Conservation (phyloP, 1,140 invertebrate species). For the Phocides pigmalion region DNA sequence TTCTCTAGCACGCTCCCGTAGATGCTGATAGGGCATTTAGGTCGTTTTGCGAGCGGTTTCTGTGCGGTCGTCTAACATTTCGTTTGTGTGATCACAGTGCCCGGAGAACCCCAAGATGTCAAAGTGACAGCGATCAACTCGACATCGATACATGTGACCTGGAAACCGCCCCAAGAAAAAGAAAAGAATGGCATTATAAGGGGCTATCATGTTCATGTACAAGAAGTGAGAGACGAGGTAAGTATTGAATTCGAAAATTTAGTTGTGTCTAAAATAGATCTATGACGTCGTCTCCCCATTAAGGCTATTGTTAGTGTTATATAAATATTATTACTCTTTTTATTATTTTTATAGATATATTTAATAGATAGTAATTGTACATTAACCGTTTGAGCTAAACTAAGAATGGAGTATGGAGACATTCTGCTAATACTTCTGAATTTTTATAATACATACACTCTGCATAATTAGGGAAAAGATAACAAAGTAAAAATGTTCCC, state of each 20-base stretch:
- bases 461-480: too few relatives aligned
- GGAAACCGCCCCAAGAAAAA: conserved; percentile 95
- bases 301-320: too few relatives aligned
- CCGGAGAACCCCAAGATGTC: conserved; percentile 96
- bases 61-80: conserved; percentile 49
- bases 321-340: too few relatives aligned
- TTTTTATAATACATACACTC: too few relatives aligned
- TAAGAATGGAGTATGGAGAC: too few relatives aligned
- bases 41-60: conserved; percentile 48
- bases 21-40: conserved; percentile 83
- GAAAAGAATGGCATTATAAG: conserved; percentile 98
- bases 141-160: conserved; percentile 95
- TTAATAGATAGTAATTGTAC: too few relatives aligned
- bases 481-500: too few relatives aligned
- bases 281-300: too few relatives aligned
- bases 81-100: conserved; percentile 89
- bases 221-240: conserved; percentile 95
- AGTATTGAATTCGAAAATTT: conserved; percentile 27
- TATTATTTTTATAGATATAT: too few relatives aligned
- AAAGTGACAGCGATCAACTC: conserved; percentile 94
- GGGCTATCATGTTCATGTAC: conserved; percentile 97
- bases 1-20: conserved; percentile 74
- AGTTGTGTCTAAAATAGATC: too few relatives aligned
- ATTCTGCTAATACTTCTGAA: too few relatives aligned
- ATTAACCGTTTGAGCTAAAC: too few relatives aligned